Evolutionary conservation across 2,888 invertebrate genomes (phyloP).

Genomic region (Lordiphosa fenestrarum): DNA sequence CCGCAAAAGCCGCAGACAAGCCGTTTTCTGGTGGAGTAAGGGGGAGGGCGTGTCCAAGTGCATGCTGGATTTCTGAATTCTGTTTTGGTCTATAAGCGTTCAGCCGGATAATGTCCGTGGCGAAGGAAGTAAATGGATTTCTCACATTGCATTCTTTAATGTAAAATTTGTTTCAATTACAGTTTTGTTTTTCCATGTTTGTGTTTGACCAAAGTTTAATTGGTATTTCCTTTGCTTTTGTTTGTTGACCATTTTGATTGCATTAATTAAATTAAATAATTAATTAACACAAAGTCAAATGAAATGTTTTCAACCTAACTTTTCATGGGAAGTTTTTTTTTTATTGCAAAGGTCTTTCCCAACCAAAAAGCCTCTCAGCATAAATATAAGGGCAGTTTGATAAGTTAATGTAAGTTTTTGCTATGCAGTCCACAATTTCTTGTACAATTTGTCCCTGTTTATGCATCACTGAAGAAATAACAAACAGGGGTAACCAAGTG

Average conservation of each 20-base stretch:
- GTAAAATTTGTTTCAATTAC: not conserved
- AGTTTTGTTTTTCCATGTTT: too few species aligned
- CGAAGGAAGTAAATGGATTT: too few species aligned
- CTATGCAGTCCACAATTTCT: too few species aligned
- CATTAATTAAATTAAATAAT: not conserved
- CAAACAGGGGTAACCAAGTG: too few species aligned
- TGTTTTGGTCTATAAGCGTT: slow-evolving; percentile 56
- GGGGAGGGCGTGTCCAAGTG: slow-evolving; percentile 8
- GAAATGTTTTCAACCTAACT: not conserved
- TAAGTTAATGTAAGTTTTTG: too few species aligned
- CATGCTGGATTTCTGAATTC: slow-evolving; percentile 56
- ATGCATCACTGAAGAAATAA: too few species aligned
- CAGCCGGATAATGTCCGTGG: slow-evolving; percentile 53
- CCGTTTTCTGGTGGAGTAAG: slow-evolving; percentile 31
- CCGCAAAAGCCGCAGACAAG: slow-evolving; percentile 60
- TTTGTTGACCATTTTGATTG: not conserved
- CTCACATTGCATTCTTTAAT: not conserved
- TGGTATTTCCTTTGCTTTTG: too few species aligned
- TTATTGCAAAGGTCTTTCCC: too few species aligned
- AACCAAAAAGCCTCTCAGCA: too few species aligned
- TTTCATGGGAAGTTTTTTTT: not conserved
- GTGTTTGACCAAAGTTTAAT: too few species aligned
- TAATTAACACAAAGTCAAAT: not conserved
- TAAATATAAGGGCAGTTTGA: too few species aligned
- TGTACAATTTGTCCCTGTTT: too few species aligned